A percentile compares a stretch with the other conserved stretches of the same genome.
phyloP scores from a whole-genome alignment of 2,113 vertebrate genomes.

The Theristicus caerulescens region DNA sequence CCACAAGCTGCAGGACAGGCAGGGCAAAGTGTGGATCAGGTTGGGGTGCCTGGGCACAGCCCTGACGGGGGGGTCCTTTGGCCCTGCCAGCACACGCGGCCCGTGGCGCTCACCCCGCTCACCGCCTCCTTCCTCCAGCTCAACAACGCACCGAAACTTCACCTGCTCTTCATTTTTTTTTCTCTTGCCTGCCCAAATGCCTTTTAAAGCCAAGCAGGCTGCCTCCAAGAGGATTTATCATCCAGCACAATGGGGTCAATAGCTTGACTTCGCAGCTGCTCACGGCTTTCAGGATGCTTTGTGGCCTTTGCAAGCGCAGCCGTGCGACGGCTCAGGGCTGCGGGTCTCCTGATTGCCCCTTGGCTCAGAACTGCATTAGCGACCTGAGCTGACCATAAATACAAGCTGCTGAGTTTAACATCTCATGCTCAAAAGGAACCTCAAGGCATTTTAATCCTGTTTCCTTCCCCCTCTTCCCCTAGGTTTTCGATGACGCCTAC shows the following conservation, averaged over 20 bases:
- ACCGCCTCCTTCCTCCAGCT: neutral
- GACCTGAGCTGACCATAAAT: neutral
- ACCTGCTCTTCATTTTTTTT: neutral
- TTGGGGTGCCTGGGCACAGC: neutral
- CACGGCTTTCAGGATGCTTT: neutral
- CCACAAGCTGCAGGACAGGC: neutral
- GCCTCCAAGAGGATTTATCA: neutral
- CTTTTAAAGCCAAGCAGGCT: neutral
- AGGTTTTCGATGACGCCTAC: neutral
- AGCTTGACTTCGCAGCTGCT: neutral
- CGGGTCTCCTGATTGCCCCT: neutral
- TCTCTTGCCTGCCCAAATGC: neutral
- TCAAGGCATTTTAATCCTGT: neutral
- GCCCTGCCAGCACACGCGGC: neutral
- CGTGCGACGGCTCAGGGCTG: rapidly evolving
- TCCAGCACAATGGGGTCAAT: neutral
- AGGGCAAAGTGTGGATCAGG: neutral
- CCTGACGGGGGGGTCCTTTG: neutral
- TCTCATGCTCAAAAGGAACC: neutral
- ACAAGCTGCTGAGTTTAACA: neutral
- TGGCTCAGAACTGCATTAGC: neutral
- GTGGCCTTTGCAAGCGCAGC: rapidly evolving
- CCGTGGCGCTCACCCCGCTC: rapidly evolving
- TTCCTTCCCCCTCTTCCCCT: neutral
- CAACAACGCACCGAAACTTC: neutral